These are phyloP conservation scores for Chionodraco myersi DNA, from an alignment of 2,113 vertebrate genomes.

Conservation along the genomic window DNA sequence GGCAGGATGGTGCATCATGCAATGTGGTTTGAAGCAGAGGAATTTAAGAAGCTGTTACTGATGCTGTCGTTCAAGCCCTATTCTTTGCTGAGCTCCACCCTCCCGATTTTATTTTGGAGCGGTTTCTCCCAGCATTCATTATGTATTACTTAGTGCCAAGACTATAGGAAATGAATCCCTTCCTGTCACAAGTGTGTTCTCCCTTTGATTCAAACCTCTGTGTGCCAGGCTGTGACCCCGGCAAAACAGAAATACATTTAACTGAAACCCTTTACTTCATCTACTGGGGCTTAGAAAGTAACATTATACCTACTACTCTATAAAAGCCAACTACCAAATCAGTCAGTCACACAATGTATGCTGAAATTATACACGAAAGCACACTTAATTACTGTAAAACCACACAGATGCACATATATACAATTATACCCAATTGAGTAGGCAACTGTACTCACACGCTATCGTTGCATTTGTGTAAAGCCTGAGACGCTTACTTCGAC, in stretches of 20 bases:
- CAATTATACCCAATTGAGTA: conserved; percentile 44
- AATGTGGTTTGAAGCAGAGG: conserved; percentile 37
- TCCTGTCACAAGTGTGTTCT: conserved; percentile 50
- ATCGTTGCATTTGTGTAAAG: conserved; percentile 24
- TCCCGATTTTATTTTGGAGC: conserved; percentile 13
- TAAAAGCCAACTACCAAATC: conserved; percentile 19
- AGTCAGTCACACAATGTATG: conserved; percentile 32
- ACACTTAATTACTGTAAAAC: conserved; percentile 29
- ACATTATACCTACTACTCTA: conserved; percentile 28
- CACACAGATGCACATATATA: conserved; percentile 36
- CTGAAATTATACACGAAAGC: conserved; percentile 57
- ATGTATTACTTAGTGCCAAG: conserved; percentile 49
- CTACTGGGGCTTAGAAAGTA: conserved; percentile 22
- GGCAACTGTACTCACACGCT: conserved; percentile 32
- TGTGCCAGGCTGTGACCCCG: conserved; percentile 36
- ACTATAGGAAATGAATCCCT: conserved; percentile 65
- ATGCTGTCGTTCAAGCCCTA: conserved; percentile 29
- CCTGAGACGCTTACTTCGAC: conserved; percentile 49
- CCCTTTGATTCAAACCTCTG: conserved; percentile 53
- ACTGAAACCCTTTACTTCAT: conserved; percentile 41
- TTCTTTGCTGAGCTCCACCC: conserved; percentile 30
- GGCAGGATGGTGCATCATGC: conserved; percentile 18
- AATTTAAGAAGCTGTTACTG: conserved; percentile 34
- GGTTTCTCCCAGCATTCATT: conserved; percentile 39
- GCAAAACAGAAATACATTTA: conserved; percentile 38